Evolutionary conservation across 2,888 invertebrate genomes (phyloP), one percentile per base, ranked within the genome.

Genomic region (Coremacera marginata): DNA sequence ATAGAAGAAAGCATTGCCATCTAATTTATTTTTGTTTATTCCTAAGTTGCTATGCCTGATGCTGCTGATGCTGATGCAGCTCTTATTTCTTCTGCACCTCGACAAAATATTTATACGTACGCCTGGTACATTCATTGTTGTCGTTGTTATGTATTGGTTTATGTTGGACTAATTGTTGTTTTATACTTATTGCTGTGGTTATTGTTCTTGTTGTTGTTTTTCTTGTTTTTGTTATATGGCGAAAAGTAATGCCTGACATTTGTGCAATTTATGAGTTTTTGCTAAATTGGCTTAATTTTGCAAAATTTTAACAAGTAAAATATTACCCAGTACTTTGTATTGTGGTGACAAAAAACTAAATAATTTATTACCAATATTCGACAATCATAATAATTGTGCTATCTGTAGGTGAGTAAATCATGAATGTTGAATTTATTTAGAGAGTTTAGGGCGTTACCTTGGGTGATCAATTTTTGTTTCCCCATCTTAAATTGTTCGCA

Each of bases 21-120:
- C 44, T 72, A 60, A 60, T 72, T 72, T 62, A 62, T 60, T 72
- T 60, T 72, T 22, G 27, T 62, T 44, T 25, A n/a, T 60, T n/a
- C 31, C 22, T 25, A 16, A 51, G 25, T 68, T 68, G 27, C 55
- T 70, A n/a, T 16, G 16, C 51, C 11, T 70, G 70, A 31, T n/a
- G 19, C 37, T 31, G 65, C 19, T 19, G 19, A 19, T 49, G 25
- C n/a, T 19, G 65, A 65, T 19, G 37, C 19, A 71, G 71, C 25
- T n/a, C 14, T 25, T 19, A 22, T 37, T 60, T 60, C 34, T 71
- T 71, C 37, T 34, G 34, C 37, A 57, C 34, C 71, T 44, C 60
- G 9, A 71, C 34, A 34, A 25, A 22, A 44, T 8, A 51, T 9
- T 51, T 22, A 16, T 51, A 27, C 22, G 49, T 68, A n/a, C 8